phyloP scores from a whole-genome alignment of 2,797 vertebrate genomes.

The Cyclura pinguis region DNA sequence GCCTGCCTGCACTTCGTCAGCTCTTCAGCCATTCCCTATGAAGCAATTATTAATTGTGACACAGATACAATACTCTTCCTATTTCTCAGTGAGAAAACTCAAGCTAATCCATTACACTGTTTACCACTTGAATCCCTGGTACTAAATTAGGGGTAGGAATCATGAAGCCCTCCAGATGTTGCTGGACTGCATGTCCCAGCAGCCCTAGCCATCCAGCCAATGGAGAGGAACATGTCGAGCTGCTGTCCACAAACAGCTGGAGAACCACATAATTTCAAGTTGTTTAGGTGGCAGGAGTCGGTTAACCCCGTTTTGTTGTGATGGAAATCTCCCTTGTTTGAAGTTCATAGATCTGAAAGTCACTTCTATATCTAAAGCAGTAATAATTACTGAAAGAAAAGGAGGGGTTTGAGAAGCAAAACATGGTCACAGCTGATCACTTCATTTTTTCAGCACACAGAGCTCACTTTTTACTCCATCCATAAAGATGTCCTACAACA shows the following conservation, averaged over 20 bases:
- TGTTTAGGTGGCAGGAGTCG: too few species aligned
- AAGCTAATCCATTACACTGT: neutral
- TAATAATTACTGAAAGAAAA: neutral
- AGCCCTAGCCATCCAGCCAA: too few species aligned
- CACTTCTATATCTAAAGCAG: neutral
- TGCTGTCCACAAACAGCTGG: too few species aligned
- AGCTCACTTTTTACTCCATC: neutral
- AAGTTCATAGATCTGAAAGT: neutral
- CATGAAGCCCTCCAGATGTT: too few species aligned
- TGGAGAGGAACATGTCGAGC: too few species aligned
- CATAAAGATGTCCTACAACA: neutral
- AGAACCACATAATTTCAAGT: too few species aligned
- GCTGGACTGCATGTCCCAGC: too few species aligned
- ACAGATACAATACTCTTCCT: neutral
- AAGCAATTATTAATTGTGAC: conserved; percentile 24
- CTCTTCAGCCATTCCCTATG: conserved; percentile 33
- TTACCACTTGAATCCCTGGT: neutral
- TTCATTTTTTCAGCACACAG: neutral
- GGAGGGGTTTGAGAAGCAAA: neutral
- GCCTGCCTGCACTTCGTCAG: neutral
- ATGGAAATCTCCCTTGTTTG: neutral
- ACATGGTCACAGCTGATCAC: neutral
- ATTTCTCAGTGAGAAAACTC: conserved; percentile 24
- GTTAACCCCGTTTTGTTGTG: neutral
- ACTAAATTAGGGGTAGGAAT: too few species aligned